A percentile compares a stretch with the other conserved stretches of the same genome.
phyloP scores from a whole-genome alignment of 2,113 vertebrate genomes.

The Thryonomys swinderianus region DNA sequence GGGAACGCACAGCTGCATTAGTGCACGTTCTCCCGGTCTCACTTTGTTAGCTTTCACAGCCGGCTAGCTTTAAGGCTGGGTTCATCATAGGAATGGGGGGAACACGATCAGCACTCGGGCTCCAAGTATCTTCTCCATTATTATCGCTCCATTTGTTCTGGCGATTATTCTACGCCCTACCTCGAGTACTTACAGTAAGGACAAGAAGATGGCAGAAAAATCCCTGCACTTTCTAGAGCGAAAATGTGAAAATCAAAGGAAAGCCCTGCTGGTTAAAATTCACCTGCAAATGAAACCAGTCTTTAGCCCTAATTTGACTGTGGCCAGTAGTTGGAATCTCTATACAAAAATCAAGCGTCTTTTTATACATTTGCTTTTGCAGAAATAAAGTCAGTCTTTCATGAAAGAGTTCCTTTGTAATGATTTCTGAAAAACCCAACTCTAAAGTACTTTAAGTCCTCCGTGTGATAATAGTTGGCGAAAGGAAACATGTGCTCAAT shows the following conservation, averaged over 20 bases:
- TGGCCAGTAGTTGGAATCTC: neutral
- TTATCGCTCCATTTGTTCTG: conserved; percentile 49
- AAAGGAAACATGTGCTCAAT: neutral
- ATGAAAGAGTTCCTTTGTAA: conserved; percentile 14
- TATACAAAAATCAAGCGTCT: neutral
- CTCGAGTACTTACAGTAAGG: neutral
- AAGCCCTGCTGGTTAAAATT: conserved; percentile 20
- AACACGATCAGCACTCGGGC: conserved; percentile 57
- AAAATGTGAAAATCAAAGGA: conserved; percentile 51
- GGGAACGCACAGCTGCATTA: neutral
- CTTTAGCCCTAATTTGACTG: neutral
- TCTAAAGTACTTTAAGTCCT: neutral
- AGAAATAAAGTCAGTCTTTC: conserved; percentile 1
- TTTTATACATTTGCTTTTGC: neutral
- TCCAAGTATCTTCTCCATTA: conserved; percentile 60
- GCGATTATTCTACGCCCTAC: conserved; percentile 59
- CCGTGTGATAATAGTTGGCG: neutral
- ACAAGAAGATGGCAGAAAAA: conserved; percentile 39
- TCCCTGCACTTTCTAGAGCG: conserved; percentile 7
- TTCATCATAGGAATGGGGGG: conserved; percentile 58
- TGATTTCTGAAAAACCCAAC: neutral
- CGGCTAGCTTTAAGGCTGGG: conserved; percentile 59
- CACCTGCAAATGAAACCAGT: neutral
- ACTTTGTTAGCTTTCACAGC: conserved; percentile 69
- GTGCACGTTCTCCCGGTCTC: conserved; percentile 31